Evolutionary conservation across 2,113 vertebrate species (phyloP), one percentile per base, ranked within the genome.

Genomic region (Halcyon senegalensis): DNA sequence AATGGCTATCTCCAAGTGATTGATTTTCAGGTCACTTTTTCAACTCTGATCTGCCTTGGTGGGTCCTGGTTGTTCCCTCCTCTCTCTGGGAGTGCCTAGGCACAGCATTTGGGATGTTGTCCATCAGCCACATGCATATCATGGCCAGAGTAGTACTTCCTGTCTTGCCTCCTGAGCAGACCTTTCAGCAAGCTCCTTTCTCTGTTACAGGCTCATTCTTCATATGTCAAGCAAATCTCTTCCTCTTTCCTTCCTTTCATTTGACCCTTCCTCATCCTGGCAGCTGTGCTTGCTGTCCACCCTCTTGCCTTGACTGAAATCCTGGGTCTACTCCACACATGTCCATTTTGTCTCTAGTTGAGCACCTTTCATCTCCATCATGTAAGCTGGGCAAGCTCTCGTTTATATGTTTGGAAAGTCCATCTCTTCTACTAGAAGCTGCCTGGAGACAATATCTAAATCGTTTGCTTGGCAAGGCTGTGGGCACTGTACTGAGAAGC

Each of bases 111-210:
- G 56, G 37, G 31, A 15, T 25, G 16, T 50, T 35, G 23, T 48
- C 63, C 20, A 13, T 18, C 44, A 35, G 16, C 7, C 2, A 1
- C 0, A 0, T 24, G 16, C 28, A 41, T 18, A 21, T n/a, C 48
- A 16, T 5, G 67, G 58, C 63, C 41, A 28, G 43, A 33, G 20
- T 2, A 15, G 13, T 31, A 35, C 55, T 80, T 28, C 16, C 24
- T 25, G n/a, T 20, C 19, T 19, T 7, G 7, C 9, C 30, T 31
- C 16, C 27, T 87, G 46, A 60, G 7, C 15, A 6, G 17, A 72
- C 33, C 48, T 64, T 19, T 16, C 43, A 35, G 23, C 11, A 35
- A 76, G 25, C 9, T 68, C 55, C 77, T 67, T 77, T 39, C 64
- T 86, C 69, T 43, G 10, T 17, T 53, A 60, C 4, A 15, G 19